Evolutionary conservation across 2,888 invertebrate species (phyloP).

Genomic region (Ectobius pallidus): DNA sequence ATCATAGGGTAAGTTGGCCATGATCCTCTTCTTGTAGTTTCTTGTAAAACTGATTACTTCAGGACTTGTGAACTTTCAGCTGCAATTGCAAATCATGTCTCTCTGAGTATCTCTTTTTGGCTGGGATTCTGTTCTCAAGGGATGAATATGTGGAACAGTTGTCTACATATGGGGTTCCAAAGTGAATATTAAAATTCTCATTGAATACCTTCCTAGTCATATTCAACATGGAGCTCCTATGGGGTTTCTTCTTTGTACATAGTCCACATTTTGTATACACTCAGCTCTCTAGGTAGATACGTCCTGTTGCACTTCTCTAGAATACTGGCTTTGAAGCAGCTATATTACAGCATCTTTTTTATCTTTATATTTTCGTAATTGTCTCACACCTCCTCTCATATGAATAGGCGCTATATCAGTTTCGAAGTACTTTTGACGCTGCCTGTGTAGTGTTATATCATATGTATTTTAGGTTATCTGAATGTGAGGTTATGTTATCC

Average conservation of each 20-base stretch:
- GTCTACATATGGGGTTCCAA: slow-evolving; percentile 42
- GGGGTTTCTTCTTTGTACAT: background rate
- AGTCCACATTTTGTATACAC: background rate
- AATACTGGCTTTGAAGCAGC: background rate
- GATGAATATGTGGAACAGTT: slow-evolving; percentile 26
- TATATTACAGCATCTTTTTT: background rate
- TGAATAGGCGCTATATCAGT: background rate
- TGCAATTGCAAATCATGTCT: background rate
- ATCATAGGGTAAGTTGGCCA: slow-evolving; percentile 47
- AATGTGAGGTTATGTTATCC: too few species aligned
- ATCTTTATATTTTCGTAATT: background rate
- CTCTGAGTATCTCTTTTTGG: background rate
- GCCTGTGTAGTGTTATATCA: background rate
- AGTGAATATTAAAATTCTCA: slow-evolving; percentile 44
- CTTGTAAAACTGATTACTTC: slow-evolving; percentile 45
- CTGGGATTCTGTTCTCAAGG: background rate
- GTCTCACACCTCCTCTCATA: background rate
- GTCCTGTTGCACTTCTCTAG: background rate
- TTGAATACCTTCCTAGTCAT: slow-evolving; percentile 41
- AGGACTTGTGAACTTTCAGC: slow-evolving; percentile 43
- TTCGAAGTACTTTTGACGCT: background rate
- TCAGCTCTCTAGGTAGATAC: background rate
- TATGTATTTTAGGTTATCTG: too few species aligned
- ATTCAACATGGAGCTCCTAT: slow-evolving; percentile 28
- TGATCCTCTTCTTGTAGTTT: slow-evolving; percentile 41